Conservation (phyloP, 2,797 vertebrate species). For the Ceryle rudis region DNA sequence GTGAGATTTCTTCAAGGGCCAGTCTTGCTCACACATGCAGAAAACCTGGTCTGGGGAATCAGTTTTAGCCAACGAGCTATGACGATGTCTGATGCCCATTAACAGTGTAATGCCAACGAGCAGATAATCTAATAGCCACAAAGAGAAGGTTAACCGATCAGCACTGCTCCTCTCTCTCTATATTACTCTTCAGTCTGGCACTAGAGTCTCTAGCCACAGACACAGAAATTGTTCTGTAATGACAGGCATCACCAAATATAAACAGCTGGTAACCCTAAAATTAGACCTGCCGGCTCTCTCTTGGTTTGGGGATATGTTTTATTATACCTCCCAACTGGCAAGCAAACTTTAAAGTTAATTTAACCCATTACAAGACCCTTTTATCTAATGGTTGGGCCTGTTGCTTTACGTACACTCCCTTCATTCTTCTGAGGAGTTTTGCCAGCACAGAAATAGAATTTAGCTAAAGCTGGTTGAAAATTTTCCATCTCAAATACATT, state of each 20-base stretch:
- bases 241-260: conserved; percentile 64
- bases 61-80: neutral
- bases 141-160: conserved; percentile 43
- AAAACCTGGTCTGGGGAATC: neutral
- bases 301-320: conserved; percentile 55
- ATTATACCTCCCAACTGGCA: conserved; percentile 43
- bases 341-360: conserved; percentile 20
- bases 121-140: conserved; percentile 39
- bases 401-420: neutral
- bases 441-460: neutral
- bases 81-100: neutral
- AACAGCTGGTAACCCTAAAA: conserved; percentile 67
- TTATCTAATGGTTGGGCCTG: neutral
- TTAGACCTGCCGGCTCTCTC: neutral
- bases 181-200: conserved; percentile 36
- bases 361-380: conserved; percentile 50
- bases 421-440: neutral
- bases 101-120: neutral
- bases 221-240: conserved; percentile 68
- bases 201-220: conserved; percentile 54
- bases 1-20: neutral
- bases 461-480: neutral
- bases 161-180: neutral
- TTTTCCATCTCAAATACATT: conserved; percentile 4
- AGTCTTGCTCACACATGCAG: neutral